Percentiles rank a stretch among this genome's conserved stretches.
phyloP scores from a whole-genome alignment of 2,888 invertebrate species.

The Polylopha cassiicola region DNA sequence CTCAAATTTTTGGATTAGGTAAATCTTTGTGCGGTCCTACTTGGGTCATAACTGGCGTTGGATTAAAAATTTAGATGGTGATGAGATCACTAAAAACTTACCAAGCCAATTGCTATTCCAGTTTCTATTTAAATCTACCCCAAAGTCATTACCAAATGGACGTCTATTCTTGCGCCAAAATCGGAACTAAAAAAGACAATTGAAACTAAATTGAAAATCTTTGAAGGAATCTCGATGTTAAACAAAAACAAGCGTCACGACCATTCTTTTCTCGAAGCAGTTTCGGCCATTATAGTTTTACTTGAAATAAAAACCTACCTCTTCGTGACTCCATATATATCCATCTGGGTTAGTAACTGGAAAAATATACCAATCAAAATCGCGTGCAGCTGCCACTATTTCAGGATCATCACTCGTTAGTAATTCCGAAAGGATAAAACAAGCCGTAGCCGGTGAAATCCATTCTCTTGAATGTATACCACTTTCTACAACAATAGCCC shows the following conservation, averaged over 20 bases:
- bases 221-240: too few relatives aligned
- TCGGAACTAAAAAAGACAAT: slow-evolving; percentile 75
- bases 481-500: slow-evolving; percentile 57
- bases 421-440: slow-evolving; percentile 78
- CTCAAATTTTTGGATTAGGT: too few relatives aligned
- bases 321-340: slow-evolving; percentile 81
- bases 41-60: too few relatives aligned
- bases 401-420: slow-evolving; percentile 72
- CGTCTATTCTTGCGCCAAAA: slow-evolving; percentile 81
- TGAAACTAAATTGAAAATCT: slow-evolving; percentile 3
- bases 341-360: slow-evolving; percentile 89
- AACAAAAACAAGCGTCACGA: background rate
- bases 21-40: too few relatives aligned
- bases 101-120: slow-evolving; percentile 81
- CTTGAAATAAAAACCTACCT: slow-evolving; percentile 58
- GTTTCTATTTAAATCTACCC: slow-evolving; percentile 85
- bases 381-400: slow-evolving; percentile 62
- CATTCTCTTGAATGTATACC: slow-evolving; percentile 87
- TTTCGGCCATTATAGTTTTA: too few relatives aligned
- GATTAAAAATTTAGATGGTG: background rate
- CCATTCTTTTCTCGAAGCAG: slow-evolving; percentile 31
- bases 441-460: slow-evolving; percentile 80
- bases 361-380: slow-evolving; percentile 84
- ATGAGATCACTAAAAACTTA: slow-evolving; percentile 33
- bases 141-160: slow-evolving; percentile 63